These are phyloP conservation scores for Darevskia mixta DNA, from an alignment of 2,797 vertebrate species.

Conservation along the genomic window DNA sequence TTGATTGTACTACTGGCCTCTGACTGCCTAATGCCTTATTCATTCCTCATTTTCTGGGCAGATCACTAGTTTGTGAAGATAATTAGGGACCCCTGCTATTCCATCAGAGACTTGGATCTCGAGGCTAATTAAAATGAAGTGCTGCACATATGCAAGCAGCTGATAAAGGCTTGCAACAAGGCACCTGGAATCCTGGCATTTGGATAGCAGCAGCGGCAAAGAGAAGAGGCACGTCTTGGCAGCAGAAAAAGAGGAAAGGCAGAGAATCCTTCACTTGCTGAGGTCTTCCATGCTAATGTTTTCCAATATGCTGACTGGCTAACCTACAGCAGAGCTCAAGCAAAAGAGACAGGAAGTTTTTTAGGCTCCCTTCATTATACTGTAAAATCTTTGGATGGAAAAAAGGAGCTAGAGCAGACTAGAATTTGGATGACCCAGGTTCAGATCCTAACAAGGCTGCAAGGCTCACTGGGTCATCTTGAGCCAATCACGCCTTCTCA, in stretches of 20 bases:
- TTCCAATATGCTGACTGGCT: background rate
- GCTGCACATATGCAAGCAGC: slow-evolving; percentile 47
- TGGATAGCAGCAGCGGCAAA: slow-evolving; percentile 30
- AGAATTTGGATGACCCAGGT: background rate
- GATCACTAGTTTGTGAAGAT: slow-evolving; percentile 75
- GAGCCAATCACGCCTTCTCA: background rate
- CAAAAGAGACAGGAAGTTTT: slow-evolving; percentile 4
- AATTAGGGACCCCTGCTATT: slow-evolving; percentile 74
- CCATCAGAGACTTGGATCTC: slow-evolving; percentile 69
- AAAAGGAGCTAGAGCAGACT: background rate
- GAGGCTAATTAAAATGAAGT: slow-evolving; percentile 78
- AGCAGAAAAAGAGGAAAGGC: slow-evolving; percentile 7
- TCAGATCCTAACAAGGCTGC: too few species aligned
- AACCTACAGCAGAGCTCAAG: background rate
- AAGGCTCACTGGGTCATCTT: too few species aligned
- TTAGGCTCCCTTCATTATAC: background rate
- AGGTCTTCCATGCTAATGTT: background rate
- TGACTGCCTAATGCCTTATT: slow-evolving; percentile 71
- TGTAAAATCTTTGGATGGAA: too few species aligned
- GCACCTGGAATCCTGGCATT: slow-evolving; percentile 27
- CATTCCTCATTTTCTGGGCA: slow-evolving; percentile 72
- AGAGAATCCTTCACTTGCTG: slow-evolving; percentile 27
- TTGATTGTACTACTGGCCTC: slow-evolving; percentile 71
- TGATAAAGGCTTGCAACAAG: slow-evolving; percentile 59
- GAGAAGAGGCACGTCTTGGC: slow-evolving; percentile 8